A percentile compares a stretch with the other conserved stretches of the same genome.
phyloP scores from a whole-genome alignment of 2,797 vertebrate species.

The Gadopsis marmoratus region DNA sequence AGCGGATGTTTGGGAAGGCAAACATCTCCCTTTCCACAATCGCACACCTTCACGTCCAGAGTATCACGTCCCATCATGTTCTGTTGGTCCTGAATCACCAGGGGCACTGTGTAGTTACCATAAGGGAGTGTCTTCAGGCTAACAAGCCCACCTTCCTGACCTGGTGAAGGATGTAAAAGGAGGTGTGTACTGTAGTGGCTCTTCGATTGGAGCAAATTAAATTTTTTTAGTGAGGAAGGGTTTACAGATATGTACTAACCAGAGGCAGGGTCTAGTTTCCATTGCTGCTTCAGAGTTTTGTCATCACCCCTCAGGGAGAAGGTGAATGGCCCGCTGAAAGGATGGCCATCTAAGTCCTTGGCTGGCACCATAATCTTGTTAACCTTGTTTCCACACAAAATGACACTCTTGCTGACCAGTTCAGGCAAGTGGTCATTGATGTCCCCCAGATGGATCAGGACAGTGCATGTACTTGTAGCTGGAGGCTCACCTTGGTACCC shows the following conservation, averaged over 20 bases:
- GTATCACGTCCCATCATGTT: slow-evolving; percentile 59
- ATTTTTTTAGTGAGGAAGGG: background rate
- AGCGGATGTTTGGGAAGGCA: slow-evolving; percentile 56
- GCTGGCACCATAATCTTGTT: slow-evolving; percentile 68
- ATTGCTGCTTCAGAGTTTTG: slow-evolving; percentile 55
- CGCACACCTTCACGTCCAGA: slow-evolving; percentile 81
- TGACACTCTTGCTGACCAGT: slow-evolving; percentile 53
- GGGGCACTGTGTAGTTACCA: slow-evolving; percentile 83
- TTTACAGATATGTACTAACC: slow-evolving; percentile 73
- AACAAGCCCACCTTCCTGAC: slow-evolving; percentile 76
- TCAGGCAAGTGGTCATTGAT: slow-evolving; percentile 83
- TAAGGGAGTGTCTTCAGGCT: slow-evolving; percentile 73
- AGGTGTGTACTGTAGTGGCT: background rate
- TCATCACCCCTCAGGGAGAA: slow-evolving; percentile 75
- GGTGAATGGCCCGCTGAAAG: slow-evolving; percentile 81
- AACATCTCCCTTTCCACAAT: slow-evolving; percentile 63
- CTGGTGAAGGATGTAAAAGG: slow-evolving; percentile 68
- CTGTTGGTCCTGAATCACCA: slow-evolving; percentile 86
- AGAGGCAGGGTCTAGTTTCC: slow-evolving; percentile 80
- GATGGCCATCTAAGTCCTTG: slow-evolving; percentile 73
- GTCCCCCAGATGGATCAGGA: slow-evolving; percentile 83
- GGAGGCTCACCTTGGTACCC: slow-evolving; percentile 82
- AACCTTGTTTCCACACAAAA: slow-evolving; percentile 78
- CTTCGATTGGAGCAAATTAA: fast-evolving
- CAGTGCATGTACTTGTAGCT: slow-evolving; percentile 80